Evolutionary conservation across 2,888 invertebrate species (phyloP).

Genomic region (Dorcus parallelipipedus): DNA sequence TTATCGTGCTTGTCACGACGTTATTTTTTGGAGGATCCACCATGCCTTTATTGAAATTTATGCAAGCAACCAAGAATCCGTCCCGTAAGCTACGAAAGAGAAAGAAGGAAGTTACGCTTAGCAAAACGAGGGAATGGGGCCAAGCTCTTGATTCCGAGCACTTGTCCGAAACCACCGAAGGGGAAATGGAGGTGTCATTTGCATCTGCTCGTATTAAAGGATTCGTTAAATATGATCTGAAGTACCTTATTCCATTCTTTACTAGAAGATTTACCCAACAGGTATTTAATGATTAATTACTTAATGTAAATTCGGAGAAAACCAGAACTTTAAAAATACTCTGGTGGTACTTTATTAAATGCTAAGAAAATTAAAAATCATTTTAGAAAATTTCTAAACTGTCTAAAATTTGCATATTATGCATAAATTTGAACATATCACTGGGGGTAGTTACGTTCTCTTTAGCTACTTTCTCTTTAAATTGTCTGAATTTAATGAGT

Average conservation of each 20-base stretch:
- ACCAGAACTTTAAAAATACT: no score
- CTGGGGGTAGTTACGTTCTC: no score
- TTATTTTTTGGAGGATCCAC: conserved; percentile 95
- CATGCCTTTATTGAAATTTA: conserved; percentile 92
- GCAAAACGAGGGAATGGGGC: conserved; percentile 98
- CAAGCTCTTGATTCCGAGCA: conserved; percentile 92
- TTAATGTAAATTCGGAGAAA: no score
- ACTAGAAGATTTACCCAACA: conserved; percentile 93
- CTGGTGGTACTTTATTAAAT: no score
- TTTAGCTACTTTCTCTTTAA: no score
- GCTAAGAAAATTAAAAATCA: no score
- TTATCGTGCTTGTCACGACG: conserved; percentile 94
- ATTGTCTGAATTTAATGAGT: background rate
- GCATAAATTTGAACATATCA: no score
- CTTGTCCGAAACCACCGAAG: conserved; percentile 88
- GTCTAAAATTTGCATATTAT: no score
- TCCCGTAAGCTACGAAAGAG: conserved; percentile 56
- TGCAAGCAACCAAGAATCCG: conserved; percentile 66
- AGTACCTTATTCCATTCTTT: conserved; percentile 94
- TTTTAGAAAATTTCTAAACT: no score
- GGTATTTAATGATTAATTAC: conserved; percentile 48
- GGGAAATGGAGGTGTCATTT: conserved; percentile 86
- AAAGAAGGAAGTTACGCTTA: conserved; percentile 81
- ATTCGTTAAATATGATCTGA: conserved; percentile 87
- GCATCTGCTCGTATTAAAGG: conserved; percentile 77